phyloP scores from a whole-genome alignment of 1,140 invertebrate species.

The Eurosta solidaginis region DNA sequence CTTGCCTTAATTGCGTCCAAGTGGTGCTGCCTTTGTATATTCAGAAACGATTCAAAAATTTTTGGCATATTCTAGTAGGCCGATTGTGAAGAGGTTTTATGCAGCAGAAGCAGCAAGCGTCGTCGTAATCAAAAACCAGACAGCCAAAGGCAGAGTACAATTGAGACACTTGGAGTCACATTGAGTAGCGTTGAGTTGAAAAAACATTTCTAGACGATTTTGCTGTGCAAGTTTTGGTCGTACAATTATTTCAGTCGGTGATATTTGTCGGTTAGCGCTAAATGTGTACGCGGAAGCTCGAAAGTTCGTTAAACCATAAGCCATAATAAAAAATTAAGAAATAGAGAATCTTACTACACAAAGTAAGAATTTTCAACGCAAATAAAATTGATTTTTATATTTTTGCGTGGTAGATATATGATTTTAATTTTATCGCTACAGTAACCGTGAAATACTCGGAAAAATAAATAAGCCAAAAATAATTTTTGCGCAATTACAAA shows the following conservation, averaged over 20 bases:
- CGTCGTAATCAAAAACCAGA: neutral
- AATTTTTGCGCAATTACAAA: neutral
- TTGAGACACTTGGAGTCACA: slow-evolving; percentile 13
- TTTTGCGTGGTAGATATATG: neutral
- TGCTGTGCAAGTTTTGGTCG: neutral
- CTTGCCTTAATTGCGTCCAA: no score
- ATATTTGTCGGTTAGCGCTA: slow-evolving; percentile 34
- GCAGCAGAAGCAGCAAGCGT: no score
- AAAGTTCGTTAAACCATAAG: neutral
- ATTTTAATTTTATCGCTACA: neutral
- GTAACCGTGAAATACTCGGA: neutral
- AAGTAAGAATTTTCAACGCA: neutral
- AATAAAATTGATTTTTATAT: neutral
- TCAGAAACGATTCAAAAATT: no score
- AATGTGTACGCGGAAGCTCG: slow-evolving; percentile 18
- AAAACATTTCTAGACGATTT: neutral
- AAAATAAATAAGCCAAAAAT: slow-evolving; percentile 21
- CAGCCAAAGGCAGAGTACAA: neutral
- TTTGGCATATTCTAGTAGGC: no score
- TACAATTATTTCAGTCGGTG: slow-evolving; percentile 35
- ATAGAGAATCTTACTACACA: neutral
- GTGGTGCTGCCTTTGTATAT: no score
- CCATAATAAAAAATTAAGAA: neutral
- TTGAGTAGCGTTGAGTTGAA: slow-evolving; percentile 27
- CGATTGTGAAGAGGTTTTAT: no score